Evolutionary conservation across 2,113 vertebrate species (phyloP).

Genomic region (Acrocephalus kingi): DNA sequence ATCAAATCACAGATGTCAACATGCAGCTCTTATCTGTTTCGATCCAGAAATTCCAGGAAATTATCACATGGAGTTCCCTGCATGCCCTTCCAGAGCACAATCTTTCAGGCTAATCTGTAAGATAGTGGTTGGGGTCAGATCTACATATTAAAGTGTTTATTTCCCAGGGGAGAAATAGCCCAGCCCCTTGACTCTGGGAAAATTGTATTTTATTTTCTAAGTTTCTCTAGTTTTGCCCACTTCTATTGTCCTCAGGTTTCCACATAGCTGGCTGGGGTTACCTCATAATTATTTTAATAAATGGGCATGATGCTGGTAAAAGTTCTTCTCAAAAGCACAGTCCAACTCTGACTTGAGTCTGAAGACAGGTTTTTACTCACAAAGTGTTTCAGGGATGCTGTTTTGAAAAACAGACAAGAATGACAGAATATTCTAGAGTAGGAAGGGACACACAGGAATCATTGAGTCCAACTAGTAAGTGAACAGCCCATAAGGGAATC

Average conservation of each 20-base stretch:
- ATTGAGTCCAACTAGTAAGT: neutral
- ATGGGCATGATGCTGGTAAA: neutral
- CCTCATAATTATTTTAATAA: neutral
- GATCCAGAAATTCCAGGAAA: constrained; percentile 58
- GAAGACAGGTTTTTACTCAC: neutral
- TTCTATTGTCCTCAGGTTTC: neutral
- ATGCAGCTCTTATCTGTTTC: constrained; percentile 30
- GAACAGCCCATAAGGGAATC: fast-evolving
- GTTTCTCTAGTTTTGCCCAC: neutral
- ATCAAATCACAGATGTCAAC: constrained; percentile 34
- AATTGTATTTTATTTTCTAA: neutral
- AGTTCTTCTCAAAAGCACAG: neutral
- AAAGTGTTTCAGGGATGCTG: neutral
- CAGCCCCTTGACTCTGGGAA: neutral
- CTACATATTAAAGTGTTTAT: neutral
- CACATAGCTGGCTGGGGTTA: neutral
- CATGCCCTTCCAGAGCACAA: neutral
- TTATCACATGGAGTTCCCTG: constrained; percentile 39
- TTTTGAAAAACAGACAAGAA: neutral
- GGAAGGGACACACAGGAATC: neutral
- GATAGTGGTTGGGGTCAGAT: neutral
- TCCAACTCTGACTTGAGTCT: neutral
- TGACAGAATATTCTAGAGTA: neutral
- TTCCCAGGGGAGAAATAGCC: neutral
- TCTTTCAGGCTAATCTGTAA: constrained; percentile 13